Evolutionary conservation across 2,888 invertebrate genomes (phyloP), one percentile per base, ranked within the genome.

Genomic region (Hyalella azteca): DNA sequence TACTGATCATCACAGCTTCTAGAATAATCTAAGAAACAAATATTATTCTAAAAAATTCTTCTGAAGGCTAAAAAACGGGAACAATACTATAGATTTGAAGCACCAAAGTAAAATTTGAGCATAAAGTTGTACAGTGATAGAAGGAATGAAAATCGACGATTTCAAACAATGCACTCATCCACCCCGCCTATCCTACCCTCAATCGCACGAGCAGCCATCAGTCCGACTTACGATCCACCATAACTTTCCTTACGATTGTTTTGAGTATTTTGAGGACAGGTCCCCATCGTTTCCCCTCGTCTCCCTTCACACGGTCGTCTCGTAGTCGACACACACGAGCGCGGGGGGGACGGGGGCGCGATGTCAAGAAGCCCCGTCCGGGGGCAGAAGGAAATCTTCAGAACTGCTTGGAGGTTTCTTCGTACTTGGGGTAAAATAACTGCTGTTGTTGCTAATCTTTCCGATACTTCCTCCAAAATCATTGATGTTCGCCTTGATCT

Each of bases 351-450:
- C 75, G 75, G 75, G 85, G 83, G 85, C 84, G 85, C 86, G 86
- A 85, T 91, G 92, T 93, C 92, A 93, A 92, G 92, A 92, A 89
- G 92, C 91, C 88, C 91, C 91, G 87, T 92, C 83, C 39, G 78
- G 76, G 7, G 83, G 83, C 41, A 81, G 79, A 39, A 81, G 36
- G 22, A 78, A 75, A 40, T 83, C 83, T 19, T 83, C 78, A 15
- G 79, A 73, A 39, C 48, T 54, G 40, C 80, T 80, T 77, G 48
- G 45, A 5, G 48, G 60, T 19, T 73, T 79, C 49, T 79, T 73
- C 2, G 19, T 36, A 22, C 66, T 73, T 15, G 79, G 73, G 3
- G 79, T 73, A 36, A 73, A 73, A 73, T 73, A 73, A 48, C 73
- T 73, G 13, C 73, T 79, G 29, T 79, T 73, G 22, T 79, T 79